Base-by-base conservation (phyloP, 2,113 vertebrate species). In the Prunella fulvescens region DNA sequence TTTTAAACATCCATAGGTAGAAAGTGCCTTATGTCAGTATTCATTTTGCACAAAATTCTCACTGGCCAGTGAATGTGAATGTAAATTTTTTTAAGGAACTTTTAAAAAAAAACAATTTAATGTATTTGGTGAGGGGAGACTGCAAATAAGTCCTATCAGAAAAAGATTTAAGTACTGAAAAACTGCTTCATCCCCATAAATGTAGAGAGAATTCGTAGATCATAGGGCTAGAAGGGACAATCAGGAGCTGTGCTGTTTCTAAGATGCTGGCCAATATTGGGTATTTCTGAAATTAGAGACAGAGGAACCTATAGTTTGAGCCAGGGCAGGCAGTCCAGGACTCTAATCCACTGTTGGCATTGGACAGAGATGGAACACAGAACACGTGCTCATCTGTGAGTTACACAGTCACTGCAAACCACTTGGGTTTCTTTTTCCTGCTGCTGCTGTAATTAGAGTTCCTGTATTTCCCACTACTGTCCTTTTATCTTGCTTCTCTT, bases 401-500 rank as follows among this genome's bases (percentile, higher is more conserved):
- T 64, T 76, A 51, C 37, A 11, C 81, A 48, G 25, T 20, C 70
- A 29, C 74, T 86, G 58, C 74, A 80, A 72, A 77, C 54, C 47
- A 64, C 81, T 70, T 70, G 71, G 35, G 58, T 42, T 80, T 70
- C 80, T 80, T 73, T 73, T 93, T 81, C 85, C 90, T 66, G 47
- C 90, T 86, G 66, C 50, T 78, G 25, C 45, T 79, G 54, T 81
- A 82, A 90, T 90, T 70, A 86, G 64, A 90, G 71, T 82, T 78
- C 71, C 42, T 60, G 2, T 42, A 81, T 83, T 95, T 86, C 58
- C 88, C 74, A 61, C 74, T 77, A 7, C 78, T 82, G 37, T 70
- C 67, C 92, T 94, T 93, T 96, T 73, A 86, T 92, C 93, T 96
- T 82, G 11, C 50, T n/a, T 82, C 40, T 86, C 90, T 95, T 93